Evolutionary conservation across 2,113 vertebrate species (phyloP).

Genomic region (Phrynosoma blainvillii): DNA sequence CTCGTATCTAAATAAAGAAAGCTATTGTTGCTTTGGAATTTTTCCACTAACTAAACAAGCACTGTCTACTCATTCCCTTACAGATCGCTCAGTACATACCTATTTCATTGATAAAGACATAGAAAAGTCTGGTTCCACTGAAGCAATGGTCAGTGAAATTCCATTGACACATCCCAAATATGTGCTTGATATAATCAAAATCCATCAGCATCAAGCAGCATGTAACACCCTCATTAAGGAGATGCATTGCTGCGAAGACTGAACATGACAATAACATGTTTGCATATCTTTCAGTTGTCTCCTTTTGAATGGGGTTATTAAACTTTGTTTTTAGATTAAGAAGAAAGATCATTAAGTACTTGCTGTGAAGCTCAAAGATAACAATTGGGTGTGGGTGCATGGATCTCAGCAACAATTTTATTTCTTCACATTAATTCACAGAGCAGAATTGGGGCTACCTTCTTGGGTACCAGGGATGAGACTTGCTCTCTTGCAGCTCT

Average conservation of each 20-base stretch:
- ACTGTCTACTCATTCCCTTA: constrained; percentile 71
- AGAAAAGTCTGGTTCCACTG: constrained; percentile 61
- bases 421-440: not conserved
- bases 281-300: not conserved
- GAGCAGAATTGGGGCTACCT: not conserved
- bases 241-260: constrained; percentile 69
- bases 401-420: not conserved
- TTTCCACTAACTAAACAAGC: constrained; percentile 3
- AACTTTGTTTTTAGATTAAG: not conserved
- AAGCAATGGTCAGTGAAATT: constrained; percentile 72
- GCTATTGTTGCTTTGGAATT: not conserved
- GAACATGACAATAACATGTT: constrained; percentile 65
- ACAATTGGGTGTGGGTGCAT: not conserved
- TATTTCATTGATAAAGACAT: constrained; percentile 70
- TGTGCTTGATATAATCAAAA: constrained; percentile 77
- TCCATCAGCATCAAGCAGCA: constrained; percentile 81
- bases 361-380: not conserved
- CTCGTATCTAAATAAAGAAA: not conserved
- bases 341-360: too few relatives aligned
- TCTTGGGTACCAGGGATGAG: not conserved
- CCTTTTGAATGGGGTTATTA: not conserved
- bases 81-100: constrained; percentile 73
- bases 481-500: not conserved
- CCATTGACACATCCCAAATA: constrained; percentile 82
- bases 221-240: constrained; percentile 80